phyloP scores from a whole-genome alignment of 2,797 vertebrate genomes.

The Sebastolobus alascanus region DNA sequence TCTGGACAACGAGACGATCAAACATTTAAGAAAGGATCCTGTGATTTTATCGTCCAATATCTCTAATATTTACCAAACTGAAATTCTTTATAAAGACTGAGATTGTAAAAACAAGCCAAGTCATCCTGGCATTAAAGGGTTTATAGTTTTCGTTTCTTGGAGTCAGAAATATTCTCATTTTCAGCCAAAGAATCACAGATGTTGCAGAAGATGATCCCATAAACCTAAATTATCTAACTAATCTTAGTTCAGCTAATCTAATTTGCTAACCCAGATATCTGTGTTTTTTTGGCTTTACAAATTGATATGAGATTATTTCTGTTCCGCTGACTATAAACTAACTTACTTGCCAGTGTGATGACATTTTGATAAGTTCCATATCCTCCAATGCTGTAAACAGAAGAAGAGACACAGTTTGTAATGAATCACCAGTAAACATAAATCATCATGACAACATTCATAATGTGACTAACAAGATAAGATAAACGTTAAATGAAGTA shows the following conservation, averaged over 20 bases:
- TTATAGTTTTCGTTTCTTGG: too few relatives aligned
- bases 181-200: too few relatives aligned
- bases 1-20: slow-evolving; percentile 53
- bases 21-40: background rate
- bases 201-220: too few relatives aligned
- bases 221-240: too few relatives aligned
- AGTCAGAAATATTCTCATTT: background rate
- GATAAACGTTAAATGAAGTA: background rate
- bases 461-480: background rate
- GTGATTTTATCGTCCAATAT: background rate
- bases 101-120: background rate
- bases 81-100: background rate
- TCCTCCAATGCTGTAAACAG: slow-evolving; percentile 77
- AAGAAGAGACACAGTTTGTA: background rate
- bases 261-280: background rate
- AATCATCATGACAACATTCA: background rate
- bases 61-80: background rate
- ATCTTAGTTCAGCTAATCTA: background rate
- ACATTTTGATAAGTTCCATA: slow-evolving; percentile 74
- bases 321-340: background rate
- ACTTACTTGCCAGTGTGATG: slow-evolving; percentile 83
- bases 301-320: background rate
- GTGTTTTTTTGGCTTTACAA: background rate
- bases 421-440: background rate
- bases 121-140: background rate